Base-by-base conservation (phyloP, 2,888 invertebrate genomes). In the Scaptomyza caliginosa region DNA sequence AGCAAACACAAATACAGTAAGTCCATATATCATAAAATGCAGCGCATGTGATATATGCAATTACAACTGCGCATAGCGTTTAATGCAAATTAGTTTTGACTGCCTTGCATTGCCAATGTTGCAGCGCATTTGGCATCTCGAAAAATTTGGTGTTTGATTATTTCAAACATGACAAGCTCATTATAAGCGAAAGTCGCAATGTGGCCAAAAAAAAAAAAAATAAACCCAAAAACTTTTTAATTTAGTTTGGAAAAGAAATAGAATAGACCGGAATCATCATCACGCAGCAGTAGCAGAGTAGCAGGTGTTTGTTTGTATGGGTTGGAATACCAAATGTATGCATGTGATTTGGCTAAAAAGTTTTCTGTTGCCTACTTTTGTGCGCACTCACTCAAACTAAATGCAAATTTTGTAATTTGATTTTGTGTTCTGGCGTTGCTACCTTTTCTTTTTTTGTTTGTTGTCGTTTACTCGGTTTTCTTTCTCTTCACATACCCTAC, bases 191-290 rank as follows among this genome's bases (percentile, higher is more conserved):
- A 60, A 46, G 34, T 39, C 67, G 50, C 63, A 57, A 34, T 19
- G 19, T 24, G n/a, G 34, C 13, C 21, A 21, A 2, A 7, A 42
- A 30, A 16, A 57, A 71, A 69, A n/a, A n/a, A n/a, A n/a, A n/a
- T n/a, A n/a, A n/a, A n/a, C n/a, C n/a, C n/a, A n/a, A n/a, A n/a
- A 86, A 86, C 65, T 73, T 82, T 82, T 86, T 83, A 83, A 84
- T 83, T 83, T 82, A 83, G 75, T 83, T 74, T 46, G 52, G 7
- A 48, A 77, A 83, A 86, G 69, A 74, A 79, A 79, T 7, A 16
- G 5, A 84, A 77, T 77, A 74, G 40, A 56, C 46, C 51, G 19
- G 17, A 60, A 64, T 67, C 62, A 57, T 48, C 64, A 43, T 43
- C 63, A 45, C 36, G 57, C 30, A 19, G 23, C 45, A 23, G 48